Evolutionary conservation across 2,113 vertebrate species (phyloP), one percentile per base, ranked within the genome.

Genomic region (Dasyornis broadbenti): DNA sequence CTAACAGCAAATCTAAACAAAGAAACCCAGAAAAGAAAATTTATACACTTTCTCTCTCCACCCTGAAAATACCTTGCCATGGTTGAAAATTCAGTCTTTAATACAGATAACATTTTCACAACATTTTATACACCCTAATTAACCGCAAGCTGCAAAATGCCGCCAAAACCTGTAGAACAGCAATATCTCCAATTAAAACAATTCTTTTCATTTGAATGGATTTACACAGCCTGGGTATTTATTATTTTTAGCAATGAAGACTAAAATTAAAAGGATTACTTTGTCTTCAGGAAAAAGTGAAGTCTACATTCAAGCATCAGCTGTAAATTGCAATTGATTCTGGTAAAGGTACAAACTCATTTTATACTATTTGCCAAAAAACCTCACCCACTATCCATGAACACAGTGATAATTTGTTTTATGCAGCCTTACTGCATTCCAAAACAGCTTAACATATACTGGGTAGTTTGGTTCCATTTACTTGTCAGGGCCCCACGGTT

Each of bases 351-450:
- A 77, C 7, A 53, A 68, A 73, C 6, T 15, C 3, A 0, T 68
- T 76, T 80, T 63, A 50, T 11, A n/a, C 11, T 69, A 31, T 30
- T 47, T 52, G 22, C 11, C 63, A 39, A 89, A 63, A 71, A 33
- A 0, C 0, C 12, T 24, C 26, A 65, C 5, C 8, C 3, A 1
- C 23, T 37, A 35, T 15, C 33, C 37, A 42, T 0, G 1, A 68
- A 76, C 23, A 81, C 7, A 71, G 22, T 7, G 35, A 47, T 44
- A 31, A 77, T 35, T 11, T 28, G 40, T 68, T 88, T 84, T 18
- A 79, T 4, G 11, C 6, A 18, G 66, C 33, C 44, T 71, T 16
- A 47, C 4, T 37, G 40, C 24, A 69, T 57, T 72, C 19, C 31
- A 72, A 33, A 72, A 30, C 11, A 59, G 52, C 1, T 0, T 33